Conservation (phyloP, 2,113 vertebrate genomes). For the Aegithalos caudatus region DNA sequence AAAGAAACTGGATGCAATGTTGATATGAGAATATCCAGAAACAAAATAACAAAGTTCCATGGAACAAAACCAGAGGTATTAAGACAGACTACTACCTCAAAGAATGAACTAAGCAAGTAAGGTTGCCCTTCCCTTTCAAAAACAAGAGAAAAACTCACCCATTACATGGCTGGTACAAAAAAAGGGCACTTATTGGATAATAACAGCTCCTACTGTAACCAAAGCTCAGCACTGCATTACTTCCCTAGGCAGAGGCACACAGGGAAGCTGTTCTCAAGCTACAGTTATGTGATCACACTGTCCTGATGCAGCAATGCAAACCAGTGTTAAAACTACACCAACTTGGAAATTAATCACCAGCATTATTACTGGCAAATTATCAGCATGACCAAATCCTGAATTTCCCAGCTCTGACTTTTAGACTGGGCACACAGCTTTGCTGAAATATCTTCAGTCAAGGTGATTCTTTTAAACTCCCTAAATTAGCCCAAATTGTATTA, state of each 20-base stretch:
- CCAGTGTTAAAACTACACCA: neutral
- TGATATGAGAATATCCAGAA: neutral
- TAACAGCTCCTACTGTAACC: neutral
- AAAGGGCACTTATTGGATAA: neutral
- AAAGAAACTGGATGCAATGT: neutral
- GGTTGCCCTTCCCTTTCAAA: neutral
- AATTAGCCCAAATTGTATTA: neutral
- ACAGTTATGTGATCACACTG: neutral
- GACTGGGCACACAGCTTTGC: neutral
- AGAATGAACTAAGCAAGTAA: neutral
- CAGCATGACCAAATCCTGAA: neutral
- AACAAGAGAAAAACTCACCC: neutral
- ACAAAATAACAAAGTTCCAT: neutral
- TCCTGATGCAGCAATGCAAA: neutral
- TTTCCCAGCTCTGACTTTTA: neutral
- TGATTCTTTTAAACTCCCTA: neutral
- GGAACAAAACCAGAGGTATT: neutral
- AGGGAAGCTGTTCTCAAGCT: neutral
- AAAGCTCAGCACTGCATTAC: neutral
- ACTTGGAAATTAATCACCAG: neutral
- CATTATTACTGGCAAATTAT: neutral
- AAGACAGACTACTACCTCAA: neutral
- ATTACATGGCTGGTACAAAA: neutral
- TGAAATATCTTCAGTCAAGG: neutral
- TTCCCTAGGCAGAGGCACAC: neutral